Evolutionary conservation across 1,140 invertebrate genomes (phyloP).

Genomic region (Heliconius congener): DNA sequence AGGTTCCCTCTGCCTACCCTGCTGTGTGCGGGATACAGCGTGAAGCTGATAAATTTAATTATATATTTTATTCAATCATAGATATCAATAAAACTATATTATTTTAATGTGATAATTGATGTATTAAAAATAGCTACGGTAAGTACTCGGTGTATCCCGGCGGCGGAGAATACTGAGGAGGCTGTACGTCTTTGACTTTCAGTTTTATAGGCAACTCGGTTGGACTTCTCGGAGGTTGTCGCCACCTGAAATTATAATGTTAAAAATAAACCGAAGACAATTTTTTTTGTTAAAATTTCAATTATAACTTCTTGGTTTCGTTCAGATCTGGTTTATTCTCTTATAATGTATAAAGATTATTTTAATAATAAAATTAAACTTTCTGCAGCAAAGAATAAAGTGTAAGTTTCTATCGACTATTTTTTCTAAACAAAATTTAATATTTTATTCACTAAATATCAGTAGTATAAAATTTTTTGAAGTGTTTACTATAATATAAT

Average conservation of each 20-base stretch:
- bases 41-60: too few species aligned
- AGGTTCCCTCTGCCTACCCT: too few species aligned
- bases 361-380: neutral
- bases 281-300: too few species aligned
- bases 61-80: neutral
- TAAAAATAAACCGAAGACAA: neutral
- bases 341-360: neutral
- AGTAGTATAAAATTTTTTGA: slow-evolving; percentile 25
- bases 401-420: neutral
- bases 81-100: too few species aligned
- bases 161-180: slow-evolving; percentile 65
- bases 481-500: slow-evolving; percentile 18
- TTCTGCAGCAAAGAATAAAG: neutral
- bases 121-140: slow-evolving; percentile 40
- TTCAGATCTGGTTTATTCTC: too few species aligned
- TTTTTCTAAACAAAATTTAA: neutral
- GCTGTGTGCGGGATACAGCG: too few species aligned
- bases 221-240: slow-evolving; percentile 53
- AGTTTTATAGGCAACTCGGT: slow-evolving; percentile 50
- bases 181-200: slow-evolving; percentile 50
- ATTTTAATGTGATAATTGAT: neutral
- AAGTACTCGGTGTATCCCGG: slow-evolving; percentile 63
- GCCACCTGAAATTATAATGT: slow-evolving; percentile 56
- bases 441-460: slow-evolving; percentile 14
- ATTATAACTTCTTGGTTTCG: too few species aligned